These are phyloP conservation scores for Momotus momota DNA, from an alignment of 2,797 vertebrate genomes.

Conservation along the genomic window DNA sequence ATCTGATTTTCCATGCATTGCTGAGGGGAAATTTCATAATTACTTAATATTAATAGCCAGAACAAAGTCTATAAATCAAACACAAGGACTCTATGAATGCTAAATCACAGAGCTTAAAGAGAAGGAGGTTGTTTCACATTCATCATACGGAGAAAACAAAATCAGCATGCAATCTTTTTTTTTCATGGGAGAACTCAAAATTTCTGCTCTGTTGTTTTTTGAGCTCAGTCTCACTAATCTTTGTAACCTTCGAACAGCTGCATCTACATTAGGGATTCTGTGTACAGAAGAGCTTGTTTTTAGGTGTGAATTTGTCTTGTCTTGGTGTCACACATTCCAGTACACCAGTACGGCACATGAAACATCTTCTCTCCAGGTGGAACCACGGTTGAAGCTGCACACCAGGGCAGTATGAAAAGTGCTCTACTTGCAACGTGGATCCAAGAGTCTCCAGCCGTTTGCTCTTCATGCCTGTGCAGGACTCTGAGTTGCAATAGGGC, in stretches of 20 bases:
- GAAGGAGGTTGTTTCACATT: background rate
- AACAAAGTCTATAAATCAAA: background rate
- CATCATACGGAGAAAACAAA: background rate
- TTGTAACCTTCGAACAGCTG: background rate
- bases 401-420: background rate
- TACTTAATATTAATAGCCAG: background rate
- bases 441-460: background rate
- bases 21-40: background rate
- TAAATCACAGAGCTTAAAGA: background rate
- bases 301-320: background rate
- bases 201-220: background rate
- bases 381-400: fast-evolving
- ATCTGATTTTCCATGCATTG: background rate
- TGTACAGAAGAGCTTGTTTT: background rate
- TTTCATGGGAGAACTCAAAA: background rate
- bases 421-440: background rate
- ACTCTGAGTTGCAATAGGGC: background rate
- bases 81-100: background rate
- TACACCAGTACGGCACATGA: background rate
- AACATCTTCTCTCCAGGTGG: background rate
- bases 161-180: background rate
- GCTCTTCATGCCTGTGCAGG: background rate
- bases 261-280: background rate
- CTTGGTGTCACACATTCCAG: background rate
- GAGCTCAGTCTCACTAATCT: background rate